Percentiles rank a stretch among this genome's conserved stretches.
phyloP scores from a whole-genome alignment of 53 echinoderm and acorn worm species.

The Paracentrotus lividus region DNA sequence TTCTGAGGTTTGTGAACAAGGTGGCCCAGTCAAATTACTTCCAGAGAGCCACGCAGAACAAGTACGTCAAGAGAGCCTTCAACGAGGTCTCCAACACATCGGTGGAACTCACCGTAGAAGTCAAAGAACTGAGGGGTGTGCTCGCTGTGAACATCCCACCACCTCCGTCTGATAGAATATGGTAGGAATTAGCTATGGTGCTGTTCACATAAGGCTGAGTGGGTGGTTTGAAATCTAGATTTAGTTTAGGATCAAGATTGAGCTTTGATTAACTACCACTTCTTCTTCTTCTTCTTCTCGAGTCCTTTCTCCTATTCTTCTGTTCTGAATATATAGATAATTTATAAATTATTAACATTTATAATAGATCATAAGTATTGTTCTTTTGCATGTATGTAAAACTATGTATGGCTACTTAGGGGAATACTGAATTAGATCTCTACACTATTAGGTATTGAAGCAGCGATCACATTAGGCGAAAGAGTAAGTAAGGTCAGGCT shows the following conservation, averaged over 20 bases:
- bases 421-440: no score
- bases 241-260: neutral
- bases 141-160: conserved; percentile 94
- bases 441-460: no score
- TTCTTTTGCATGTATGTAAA: no score
- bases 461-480: no score
- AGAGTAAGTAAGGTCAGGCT: no score
- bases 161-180: conserved; percentile 95
- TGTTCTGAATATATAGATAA: no score
- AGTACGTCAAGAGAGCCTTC: conserved; percentile 91
- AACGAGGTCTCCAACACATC: conserved; percentile 96
- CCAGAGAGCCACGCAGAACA: conserved; percentile 94
- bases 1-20: conserved; percentile 92
- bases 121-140: conserved; percentile 89
- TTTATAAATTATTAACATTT: no score
- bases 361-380: no score
- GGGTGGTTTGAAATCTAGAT: no score
- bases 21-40: conserved; percentile 98
- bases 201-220: neutral
- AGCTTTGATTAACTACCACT: neutral
- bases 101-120: conserved; percentile 90
- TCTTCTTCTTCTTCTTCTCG: no score
- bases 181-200: conserved; percentile 75
- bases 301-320: no score
- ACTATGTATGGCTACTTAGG: no score